These are phyloP conservation scores for Bradysia coprophila DNA, from an alignment of 1,140 invertebrate genomes.

Conservation along the genomic window DNA sequence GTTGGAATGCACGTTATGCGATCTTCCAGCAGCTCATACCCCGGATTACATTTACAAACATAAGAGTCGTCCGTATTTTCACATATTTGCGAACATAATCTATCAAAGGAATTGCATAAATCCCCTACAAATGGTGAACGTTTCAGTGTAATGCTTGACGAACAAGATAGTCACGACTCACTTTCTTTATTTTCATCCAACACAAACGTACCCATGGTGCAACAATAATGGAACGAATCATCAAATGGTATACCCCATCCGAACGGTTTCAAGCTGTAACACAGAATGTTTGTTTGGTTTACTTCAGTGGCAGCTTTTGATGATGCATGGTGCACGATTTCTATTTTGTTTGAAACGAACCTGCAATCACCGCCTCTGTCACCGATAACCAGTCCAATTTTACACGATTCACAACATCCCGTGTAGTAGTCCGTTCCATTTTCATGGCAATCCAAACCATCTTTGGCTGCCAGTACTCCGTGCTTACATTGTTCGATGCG, in stretches of 20 bases:
- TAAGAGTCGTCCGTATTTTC: constrained; percentile 43
- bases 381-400: constrained; percentile 18
- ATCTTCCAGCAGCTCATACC: constrained; percentile 40
- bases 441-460: constrained; percentile 8
- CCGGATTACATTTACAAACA: constrained; percentile 45
- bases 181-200: constrained; percentile 3
- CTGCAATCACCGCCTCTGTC: constrained; percentile 15
- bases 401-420: constrained; percentile 18
- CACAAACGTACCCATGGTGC: constrained; percentile 4
- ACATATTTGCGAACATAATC: constrained; percentile 50
- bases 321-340: no score
- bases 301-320: no score
- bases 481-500: constrained; percentile 12
- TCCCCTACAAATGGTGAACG: constrained; percentile 33
- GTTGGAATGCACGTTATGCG: constrained; percentile 32
- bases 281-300: not conserved
- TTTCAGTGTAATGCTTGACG: constrained; percentile 7
- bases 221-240: constrained; percentile 16
- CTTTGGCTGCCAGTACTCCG: constrained; percentile 15
- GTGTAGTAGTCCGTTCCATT: constrained; percentile 7
- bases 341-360: no score
- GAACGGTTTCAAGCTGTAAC: constrained; percentile 4
- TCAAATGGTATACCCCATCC: constrained; percentile 14
- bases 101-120: constrained; percentile 39
- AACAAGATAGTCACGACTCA: constrained; percentile 6